Conservation (phyloP, 2,888 invertebrate species). For the Lasioglossum vierecki region DNA sequence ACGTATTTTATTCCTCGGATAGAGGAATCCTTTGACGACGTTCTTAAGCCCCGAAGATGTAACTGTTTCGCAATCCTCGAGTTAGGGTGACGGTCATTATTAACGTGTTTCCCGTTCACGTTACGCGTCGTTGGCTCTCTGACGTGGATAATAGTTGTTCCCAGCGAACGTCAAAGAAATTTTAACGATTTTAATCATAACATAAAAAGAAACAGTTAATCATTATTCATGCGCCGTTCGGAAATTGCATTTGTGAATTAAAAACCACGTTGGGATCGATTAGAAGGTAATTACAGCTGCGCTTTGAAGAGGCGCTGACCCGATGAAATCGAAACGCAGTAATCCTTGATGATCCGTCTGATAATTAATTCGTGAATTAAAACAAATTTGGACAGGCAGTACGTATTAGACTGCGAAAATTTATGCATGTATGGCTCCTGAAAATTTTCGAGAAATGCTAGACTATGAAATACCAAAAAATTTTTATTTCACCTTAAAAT, state of each 20-base stretch:
- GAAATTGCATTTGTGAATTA: background rate
- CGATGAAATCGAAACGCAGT: background rate
- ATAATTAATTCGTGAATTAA: background rate
- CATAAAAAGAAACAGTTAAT: too few species aligned
- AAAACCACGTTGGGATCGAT: background rate
- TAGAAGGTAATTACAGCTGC: background rate
- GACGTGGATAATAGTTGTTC: too few species aligned
- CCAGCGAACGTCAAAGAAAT: too few species aligned
- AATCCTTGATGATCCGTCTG: background rate
- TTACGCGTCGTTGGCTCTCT: background rate
- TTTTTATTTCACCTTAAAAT: too few species aligned
- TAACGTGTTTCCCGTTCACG: background rate
- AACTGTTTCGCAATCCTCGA: constrained; percentile 26
- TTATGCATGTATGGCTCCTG: too few species aligned
- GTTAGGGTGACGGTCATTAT: background rate
- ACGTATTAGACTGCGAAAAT: too few species aligned
- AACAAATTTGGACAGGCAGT: background rate
- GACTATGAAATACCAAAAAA: too few species aligned
- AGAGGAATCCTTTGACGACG: constrained; percentile 34
- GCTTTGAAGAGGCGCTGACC: background rate
- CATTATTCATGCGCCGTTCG: background rate
- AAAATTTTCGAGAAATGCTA: too few species aligned
- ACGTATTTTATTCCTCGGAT: constrained; percentile 54
- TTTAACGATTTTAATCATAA: too few species aligned
- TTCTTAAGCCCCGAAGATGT: background rate